A percentile compares a stretch with the other conserved stretches of the same genome.
Evolutionary conservation across 1,140 invertebrate genomes (phyloP).

Genomic region (Hyles euphorbiae): DNA sequence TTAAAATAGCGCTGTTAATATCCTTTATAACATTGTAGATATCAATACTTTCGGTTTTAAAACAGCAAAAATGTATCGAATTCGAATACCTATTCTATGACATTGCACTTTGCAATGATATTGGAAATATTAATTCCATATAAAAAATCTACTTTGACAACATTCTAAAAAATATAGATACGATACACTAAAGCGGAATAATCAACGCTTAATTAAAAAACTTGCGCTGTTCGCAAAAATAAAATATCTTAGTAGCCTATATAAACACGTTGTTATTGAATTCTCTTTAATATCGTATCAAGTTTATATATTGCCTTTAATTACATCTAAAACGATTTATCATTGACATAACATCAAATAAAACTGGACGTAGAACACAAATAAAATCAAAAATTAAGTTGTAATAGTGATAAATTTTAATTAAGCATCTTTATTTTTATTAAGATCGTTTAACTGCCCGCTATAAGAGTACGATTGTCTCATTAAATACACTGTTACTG

Average conservation of each 20-base stretch:
- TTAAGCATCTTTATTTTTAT: slow-evolving; percentile 8
- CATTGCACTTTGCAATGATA: too few relatives aligned
- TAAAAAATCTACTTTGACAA: too few relatives aligned
- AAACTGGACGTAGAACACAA: background rate
- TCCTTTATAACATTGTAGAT: too few relatives aligned
- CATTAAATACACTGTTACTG: too few relatives aligned
- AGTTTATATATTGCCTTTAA: background rate
- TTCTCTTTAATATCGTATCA: background rate
- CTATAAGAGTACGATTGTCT: too few relatives aligned
- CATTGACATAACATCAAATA: background rate
- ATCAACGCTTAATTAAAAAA: background rate
- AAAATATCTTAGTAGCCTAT: too few relatives aligned
- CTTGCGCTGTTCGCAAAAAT: too few relatives aligned
- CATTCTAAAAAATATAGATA: too few relatives aligned
- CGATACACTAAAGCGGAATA: background rate
- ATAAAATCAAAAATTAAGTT: slow-evolving; percentile 10
- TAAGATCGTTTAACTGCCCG: slow-evolving; percentile 1
- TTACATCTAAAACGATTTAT: slow-evolving; percentile 1
- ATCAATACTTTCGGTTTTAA: background rate
- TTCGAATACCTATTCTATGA: too few relatives aligned
- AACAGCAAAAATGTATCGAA: too few relatives aligned
- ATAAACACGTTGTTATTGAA: background rate
- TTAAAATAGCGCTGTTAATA: too few relatives aligned
- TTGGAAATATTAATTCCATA: too few relatives aligned
- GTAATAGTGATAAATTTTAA: slow-evolving; percentile 7